Evolutionary conservation across 2,888 invertebrate species (phyloP).

Genomic region (Cactoblastis cactorum): DNA sequence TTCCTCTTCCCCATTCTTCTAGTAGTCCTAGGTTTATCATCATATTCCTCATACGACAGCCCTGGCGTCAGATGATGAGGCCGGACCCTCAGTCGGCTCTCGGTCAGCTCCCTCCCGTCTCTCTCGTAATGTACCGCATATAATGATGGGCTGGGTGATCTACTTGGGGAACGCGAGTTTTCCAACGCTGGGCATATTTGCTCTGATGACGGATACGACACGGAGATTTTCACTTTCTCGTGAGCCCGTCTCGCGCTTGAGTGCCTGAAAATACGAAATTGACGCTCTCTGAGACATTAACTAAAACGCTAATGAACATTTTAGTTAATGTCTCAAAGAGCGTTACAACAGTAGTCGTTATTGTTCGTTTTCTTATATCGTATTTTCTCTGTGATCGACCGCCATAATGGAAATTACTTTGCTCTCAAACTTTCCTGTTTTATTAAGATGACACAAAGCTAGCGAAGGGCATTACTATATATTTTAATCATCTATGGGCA

Average conservation of each 20-base stretch:
- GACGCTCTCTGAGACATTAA: not conserved
- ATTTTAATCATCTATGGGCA: too few species aligned
- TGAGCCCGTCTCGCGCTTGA: slow-evolving; percentile 82
- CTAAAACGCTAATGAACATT: too few species aligned
- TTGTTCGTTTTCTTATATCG: too few species aligned
- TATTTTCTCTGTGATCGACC: too few species aligned
- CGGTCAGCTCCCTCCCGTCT: slow-evolving; percentile 82
- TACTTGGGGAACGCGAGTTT: slow-evolving; percentile 58
- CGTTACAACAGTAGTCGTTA: too few species aligned
- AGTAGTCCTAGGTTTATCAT: slow-evolving; percentile 72
- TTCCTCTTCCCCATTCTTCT: slow-evolving; percentile 92
- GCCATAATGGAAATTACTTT: too few species aligned
- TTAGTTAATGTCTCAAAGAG: too few species aligned
- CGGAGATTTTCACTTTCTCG: slow-evolving; percentile 91
- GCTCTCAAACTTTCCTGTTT: too few species aligned
- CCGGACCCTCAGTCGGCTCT: slow-evolving; percentile 81
- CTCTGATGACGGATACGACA: slow-evolving; percentile 90
- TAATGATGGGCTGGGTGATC: slow-evolving; percentile 69
- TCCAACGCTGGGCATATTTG: slow-evolving; percentile 76
- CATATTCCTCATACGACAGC: slow-evolving; percentile 66
- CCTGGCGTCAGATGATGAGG: slow-evolving; percentile 68
- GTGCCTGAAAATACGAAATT: slow-evolving; percentile 58
- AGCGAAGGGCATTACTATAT: too few species aligned
- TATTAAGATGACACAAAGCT: too few species aligned
- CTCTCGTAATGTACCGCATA: slow-evolving; percentile 85